Evolutionary conservation across 2,113 vertebrate genomes (phyloP).

Genomic region (Holacanthus passer): DNA sequence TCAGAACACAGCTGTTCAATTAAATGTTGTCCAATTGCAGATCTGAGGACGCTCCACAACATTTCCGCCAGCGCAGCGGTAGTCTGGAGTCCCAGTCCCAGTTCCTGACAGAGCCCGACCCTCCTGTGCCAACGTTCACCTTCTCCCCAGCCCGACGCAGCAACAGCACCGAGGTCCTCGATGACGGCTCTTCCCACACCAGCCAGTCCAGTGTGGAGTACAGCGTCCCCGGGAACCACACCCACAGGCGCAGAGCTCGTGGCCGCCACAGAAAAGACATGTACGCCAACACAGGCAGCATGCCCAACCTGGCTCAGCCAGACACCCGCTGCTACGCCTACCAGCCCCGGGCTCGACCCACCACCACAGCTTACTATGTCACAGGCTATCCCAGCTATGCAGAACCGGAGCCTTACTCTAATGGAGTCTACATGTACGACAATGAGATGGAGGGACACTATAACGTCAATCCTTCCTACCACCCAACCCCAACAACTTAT

Average conservation of each 20-base stretch:
- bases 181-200: constrained; percentile 96
- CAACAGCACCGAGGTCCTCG: constrained; percentile 95
- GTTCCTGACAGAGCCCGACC: constrained; percentile 82
- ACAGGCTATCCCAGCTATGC: constrained; percentile 86
- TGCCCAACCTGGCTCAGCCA: constrained; percentile 95
- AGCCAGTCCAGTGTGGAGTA: constrained; percentile 96
- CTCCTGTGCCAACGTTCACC: constrained; percentile 79
- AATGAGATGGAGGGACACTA: constrained; percentile 94
- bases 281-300: constrained; percentile 92
- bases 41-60: constrained; percentile 85
- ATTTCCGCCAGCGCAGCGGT: constrained; percentile 92
- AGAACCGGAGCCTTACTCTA: constrained; percentile 85
- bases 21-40: constrained; percentile 68
- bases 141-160: constrained; percentile 88
- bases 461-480: constrained; percentile 88
- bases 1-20: background rate
- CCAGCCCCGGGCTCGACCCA: constrained; percentile 82
- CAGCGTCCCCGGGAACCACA: constrained; percentile 81
- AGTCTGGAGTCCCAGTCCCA: constrained; percentile 95
- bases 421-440: constrained; percentile 88
- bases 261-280: constrained; percentile 88
- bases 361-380: constrained; percentile 90
- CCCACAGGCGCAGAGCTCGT: constrained; percentile 86
- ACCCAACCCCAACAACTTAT: constrained; percentile 72
- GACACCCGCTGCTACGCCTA: constrained; percentile 85